phyloP scores from a whole-genome alignment of 2,797 vertebrate genomes.

The Gymnothorax javanicus region DNA sequence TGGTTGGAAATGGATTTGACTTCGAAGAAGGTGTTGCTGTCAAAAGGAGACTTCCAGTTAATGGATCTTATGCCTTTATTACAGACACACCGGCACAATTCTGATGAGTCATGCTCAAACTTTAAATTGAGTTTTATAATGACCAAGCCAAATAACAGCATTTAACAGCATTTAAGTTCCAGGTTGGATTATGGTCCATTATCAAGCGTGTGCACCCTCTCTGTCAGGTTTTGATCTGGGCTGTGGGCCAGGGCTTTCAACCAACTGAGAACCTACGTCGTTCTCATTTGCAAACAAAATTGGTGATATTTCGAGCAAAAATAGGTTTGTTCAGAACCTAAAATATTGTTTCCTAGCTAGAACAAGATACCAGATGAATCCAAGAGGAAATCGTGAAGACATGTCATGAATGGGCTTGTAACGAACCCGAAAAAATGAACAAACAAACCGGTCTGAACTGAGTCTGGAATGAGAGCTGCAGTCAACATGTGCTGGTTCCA shows the following conservation, averaged over 20 bases:
- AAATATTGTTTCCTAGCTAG: too few relatives aligned
- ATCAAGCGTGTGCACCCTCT: background rate
- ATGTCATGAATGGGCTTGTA: too few relatives aligned
- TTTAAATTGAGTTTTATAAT: background rate
- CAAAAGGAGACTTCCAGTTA: background rate
- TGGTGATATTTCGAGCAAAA: too few relatives aligned
- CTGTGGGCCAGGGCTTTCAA: background rate
- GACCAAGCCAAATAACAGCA: background rate
- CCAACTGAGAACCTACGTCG: background rate
- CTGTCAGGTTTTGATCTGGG: background rate
- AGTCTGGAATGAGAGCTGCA: too few relatives aligned
- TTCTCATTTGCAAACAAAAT: too few relatives aligned
- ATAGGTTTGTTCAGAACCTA: too few relatives aligned
- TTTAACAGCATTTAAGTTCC: background rate
- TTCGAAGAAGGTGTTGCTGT: slow-evolving; percentile 98
- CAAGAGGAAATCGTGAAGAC: too few relatives aligned
- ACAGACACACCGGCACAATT: background rate
- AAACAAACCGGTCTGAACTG: too few relatives aligned
- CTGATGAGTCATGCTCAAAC: background rate
- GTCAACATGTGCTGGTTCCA: too few relatives aligned
- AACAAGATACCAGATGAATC: too few relatives aligned
- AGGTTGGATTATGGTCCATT: background rate
- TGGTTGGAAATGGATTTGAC: slow-evolving; percentile 99
- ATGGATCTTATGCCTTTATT: background rate
- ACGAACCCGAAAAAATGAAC: too few relatives aligned